Base-by-base conservation (phyloP, 2,113 vertebrate species). In the Girardinichthys multiradiatus region DNA sequence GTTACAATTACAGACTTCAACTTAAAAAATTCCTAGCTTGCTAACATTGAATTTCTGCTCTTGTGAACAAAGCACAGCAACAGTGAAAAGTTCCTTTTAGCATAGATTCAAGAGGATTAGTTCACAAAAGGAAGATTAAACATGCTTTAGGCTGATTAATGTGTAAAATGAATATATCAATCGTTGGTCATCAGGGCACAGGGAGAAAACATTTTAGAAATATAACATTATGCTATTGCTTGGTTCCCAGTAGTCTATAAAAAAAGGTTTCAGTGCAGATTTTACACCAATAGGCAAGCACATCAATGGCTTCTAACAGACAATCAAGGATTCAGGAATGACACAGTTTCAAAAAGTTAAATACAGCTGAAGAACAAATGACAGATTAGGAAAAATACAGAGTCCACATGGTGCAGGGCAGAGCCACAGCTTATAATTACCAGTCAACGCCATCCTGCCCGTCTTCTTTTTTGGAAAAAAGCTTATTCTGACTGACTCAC, bases 121-220 rank as follows among this genome's bases (percentile, higher is more conserved):
- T 5, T 30, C 48, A 68, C 31, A 33, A 59, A 57, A 68, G 58
- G 57, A 72, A 83, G 77, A 85, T 42, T 83, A 80, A 28, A 29
- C 45, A 67, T 64, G 28, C 58, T 66, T 59, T 51, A 35, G 66
- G 54, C 63, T 70, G 66, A 70, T 79, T 79, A 74, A 75, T 70
- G 54, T 4, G 3, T 66, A 57, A 67, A 19, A 1, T 58, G 78
- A 68, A 68, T 26, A 83, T 26, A 83, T 78, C 69, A 65, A 27
- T 45, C 28, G 28, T 35, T 27, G 57, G 60, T 80, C 64, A 63
- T 77, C 60, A 35, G 7, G 57, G 17, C 2, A 39, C 24, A 57
- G 57, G 29, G n/a, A 63, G 51, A 7, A 68, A n/a, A 37, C 45
- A 67, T 77, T 69, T 54, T 48, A 60, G n/a, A 42, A 1, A 10